These are phyloP conservation scores for Sardina pilchardus DNA, from an alignment of 2,113 vertebrate species.

Conservation along the genomic window DNA sequence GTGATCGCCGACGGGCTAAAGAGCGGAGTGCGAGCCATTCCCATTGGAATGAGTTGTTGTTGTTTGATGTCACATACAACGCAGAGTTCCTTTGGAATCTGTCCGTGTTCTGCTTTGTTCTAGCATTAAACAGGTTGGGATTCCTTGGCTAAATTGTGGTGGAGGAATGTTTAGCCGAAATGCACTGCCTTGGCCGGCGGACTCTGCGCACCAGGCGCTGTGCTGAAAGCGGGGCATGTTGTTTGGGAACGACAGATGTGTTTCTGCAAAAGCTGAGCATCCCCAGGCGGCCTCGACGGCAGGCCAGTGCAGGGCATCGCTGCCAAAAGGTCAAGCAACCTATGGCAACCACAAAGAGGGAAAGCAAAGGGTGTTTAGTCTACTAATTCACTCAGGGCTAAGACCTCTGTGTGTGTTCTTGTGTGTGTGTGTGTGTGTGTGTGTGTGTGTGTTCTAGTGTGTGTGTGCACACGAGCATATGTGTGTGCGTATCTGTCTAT, in stretches of 20 bases:
- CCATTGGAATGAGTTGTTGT: background rate
- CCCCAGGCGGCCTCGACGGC: background rate
- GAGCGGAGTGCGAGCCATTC: no score
- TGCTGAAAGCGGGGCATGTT: background rate
- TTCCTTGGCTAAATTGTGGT: background rate
- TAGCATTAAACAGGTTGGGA: background rate
- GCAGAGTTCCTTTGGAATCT: background rate
- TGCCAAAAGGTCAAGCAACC: background rate
- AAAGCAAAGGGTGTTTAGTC: slow-evolving; percentile 4
- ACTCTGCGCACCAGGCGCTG: background rate
- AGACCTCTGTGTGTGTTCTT: background rate
- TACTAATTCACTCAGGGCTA: background rate
- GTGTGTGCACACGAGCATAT: background rate
- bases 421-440: background rate
- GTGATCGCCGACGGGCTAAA: no score
- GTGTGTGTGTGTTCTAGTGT: background rate
- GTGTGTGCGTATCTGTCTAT: background rate
- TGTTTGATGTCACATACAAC: background rate
- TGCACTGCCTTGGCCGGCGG: background rate
- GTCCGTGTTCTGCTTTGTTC: background rate
- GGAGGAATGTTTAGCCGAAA: slow-evolving; percentile 4
- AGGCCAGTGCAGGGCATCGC: background rate
- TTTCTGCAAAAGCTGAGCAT: background rate
- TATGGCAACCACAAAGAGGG: background rate
- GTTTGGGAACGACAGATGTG: slow-evolving; percentile 5